Evolutionary conservation across 2,113 vertebrate species (phyloP).

Genomic region (Mugil cephalus): DNA sequence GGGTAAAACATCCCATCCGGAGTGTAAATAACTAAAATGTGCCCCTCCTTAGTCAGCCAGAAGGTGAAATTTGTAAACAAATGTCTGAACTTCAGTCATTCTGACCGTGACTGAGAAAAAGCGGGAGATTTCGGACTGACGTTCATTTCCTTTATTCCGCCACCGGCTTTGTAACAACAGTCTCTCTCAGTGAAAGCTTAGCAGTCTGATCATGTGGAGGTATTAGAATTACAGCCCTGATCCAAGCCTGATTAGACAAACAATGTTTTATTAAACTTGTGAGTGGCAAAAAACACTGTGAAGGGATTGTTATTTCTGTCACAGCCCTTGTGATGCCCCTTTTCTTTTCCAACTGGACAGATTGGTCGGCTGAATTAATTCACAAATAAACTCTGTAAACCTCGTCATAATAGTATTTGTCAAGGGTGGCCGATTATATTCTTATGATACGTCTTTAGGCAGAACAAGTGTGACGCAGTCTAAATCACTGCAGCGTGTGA

Average conservation of each 20-base stretch:
- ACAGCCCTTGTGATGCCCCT: conserved; percentile 35
- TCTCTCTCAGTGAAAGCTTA: conserved; percentile 14
- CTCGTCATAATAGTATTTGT: conserved; percentile 15
- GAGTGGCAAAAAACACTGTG: conserved; percentile 28
- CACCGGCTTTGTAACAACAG: conserved; percentile 12
- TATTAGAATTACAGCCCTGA: conserved; percentile 37
- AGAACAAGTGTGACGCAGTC: conserved; percentile 43
- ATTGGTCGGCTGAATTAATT: conserved; percentile 30
- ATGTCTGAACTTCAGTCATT: not conserved
- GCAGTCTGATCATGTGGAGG: conserved; percentile 33
- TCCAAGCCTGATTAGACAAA: conserved; percentile 44
- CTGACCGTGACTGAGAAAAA: not conserved
- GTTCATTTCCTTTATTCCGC: conserved; percentile 6
- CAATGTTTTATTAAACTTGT: conserved; percentile 39
- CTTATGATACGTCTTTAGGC: conserved; percentile 18
- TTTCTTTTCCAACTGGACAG: conserved; percentile 29
- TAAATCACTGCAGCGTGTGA: conserved; percentile 27
- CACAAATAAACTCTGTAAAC: conserved; percentile 31
- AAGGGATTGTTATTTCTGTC: conserved; percentile 47
- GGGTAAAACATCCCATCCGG: too few relatives aligned
- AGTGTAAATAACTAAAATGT: too few relatives aligned
- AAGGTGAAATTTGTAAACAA: too few relatives aligned
- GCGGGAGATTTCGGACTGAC: not conserved
- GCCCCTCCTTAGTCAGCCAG: too few relatives aligned
- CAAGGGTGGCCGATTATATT: conserved; percentile 11